These are phyloP conservation scores for Glossophaga mutica DNA, from an alignment of 2,797 vertebrate species.

Conservation along the genomic window DNA sequence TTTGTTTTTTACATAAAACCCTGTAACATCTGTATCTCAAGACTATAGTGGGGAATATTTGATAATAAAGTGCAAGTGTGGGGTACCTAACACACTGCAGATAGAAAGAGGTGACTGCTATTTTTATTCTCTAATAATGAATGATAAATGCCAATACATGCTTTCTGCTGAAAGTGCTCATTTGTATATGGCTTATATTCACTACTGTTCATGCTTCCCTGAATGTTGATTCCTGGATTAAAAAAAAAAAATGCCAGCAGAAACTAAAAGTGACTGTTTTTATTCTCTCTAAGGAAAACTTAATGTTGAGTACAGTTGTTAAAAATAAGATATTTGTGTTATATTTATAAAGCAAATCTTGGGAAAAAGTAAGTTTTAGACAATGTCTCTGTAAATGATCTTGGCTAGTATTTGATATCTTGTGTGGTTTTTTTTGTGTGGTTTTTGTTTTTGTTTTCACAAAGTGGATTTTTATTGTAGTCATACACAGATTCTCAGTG, in stretches of 20 bases:
- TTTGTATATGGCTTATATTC: neutral
- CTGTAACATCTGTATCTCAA: neutral
- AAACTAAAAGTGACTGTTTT: neutral
- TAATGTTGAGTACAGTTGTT: constrained; percentile 5
- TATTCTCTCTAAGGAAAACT: constrained; percentile 4
- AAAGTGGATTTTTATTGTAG: constrained; percentile 64
- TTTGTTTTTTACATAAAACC: neutral
- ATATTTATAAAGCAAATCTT: constrained; percentile 6
- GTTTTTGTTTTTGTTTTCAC: too few species aligned
- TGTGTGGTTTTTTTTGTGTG: too few species aligned
- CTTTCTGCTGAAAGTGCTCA: neutral
- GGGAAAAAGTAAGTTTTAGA: neutral
- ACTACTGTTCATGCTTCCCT: neutral
- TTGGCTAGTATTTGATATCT: constrained; percentile 20
- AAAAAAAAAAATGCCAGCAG: neutral
- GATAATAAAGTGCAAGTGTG: neutral
- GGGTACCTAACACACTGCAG: neutral
- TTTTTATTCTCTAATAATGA: neutral
- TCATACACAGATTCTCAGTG: constrained; percentile 41
- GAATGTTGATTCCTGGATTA: neutral
- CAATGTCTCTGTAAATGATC: neutral
- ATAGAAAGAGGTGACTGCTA: neutral
- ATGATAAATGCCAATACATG: neutral
- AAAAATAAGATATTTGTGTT: neutral
- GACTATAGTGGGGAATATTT: neutral